Evolutionary conservation across 2,888 invertebrate species (phyloP).

Genomic region (Pristionchus mayeri): DNA sequence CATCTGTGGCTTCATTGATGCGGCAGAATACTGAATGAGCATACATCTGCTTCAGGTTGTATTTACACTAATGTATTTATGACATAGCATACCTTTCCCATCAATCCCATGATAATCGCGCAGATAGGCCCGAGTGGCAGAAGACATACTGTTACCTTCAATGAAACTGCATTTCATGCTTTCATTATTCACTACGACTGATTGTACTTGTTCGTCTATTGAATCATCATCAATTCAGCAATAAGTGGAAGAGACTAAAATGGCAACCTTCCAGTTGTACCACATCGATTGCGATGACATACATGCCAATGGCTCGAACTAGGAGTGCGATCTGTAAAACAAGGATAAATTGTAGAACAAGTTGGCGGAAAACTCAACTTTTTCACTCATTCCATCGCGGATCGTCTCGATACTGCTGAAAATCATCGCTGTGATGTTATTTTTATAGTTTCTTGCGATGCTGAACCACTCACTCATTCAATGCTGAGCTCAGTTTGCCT

Average conservation of each 20-base stretch:
- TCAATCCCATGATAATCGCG: slow-evolving; percentile 23
- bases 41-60: too few relatives aligned
- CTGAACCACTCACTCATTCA: slow-evolving; percentile 22
- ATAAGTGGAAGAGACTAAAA: background rate
- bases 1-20: slow-evolving; percentile 29
- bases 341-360: background rate
- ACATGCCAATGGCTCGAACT: background rate
- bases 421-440: background rate
- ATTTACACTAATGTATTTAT: too few relatives aligned
- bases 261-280: slow-evolving; percentile 26
- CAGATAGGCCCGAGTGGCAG: background rate
- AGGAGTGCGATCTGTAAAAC: background rate
- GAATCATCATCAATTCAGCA: too few relatives aligned
- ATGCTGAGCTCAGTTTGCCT: background rate
- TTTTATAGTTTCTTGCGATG: background rate
- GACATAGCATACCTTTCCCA: background rate
- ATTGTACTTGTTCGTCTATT: too few relatives aligned
- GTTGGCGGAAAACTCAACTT: background rate
- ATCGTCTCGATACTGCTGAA: slow-evolving; percentile 17
- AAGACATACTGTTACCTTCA: background rate
- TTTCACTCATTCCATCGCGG: slow-evolving; percentile 28
- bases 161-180: background rate
- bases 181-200: too few relatives aligned
- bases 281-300: background rate
- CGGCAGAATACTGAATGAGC: background rate